Conservation (phyloP, 1,140 invertebrate species). For the Potamilus streckersoni region DNA sequence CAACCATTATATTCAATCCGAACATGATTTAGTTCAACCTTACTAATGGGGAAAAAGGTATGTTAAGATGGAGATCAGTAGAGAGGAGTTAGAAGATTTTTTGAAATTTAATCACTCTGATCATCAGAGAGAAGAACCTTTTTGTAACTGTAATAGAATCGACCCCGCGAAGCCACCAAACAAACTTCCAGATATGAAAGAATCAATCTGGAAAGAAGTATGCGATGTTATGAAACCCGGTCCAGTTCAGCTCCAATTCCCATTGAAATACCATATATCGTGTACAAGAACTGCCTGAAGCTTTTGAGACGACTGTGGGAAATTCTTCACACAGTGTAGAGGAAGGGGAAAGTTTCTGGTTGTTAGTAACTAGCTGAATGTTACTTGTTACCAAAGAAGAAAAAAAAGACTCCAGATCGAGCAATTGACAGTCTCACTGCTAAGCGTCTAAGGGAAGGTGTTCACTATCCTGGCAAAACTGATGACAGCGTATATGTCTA, state of each 20-base stretch:
- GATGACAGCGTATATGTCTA: not conserved
- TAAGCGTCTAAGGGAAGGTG: conserved; percentile 5
- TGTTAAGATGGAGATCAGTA: no score
- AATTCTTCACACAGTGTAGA: conserved; percentile 1
- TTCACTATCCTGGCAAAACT: conserved; percentile 8
- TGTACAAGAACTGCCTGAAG: conserved; percentile 6
- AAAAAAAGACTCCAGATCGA: conserved; percentile 9
- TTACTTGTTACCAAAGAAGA: conserved; percentile 6
- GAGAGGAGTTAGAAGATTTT: no score
- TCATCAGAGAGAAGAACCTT: no score
- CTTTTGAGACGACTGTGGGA: conserved; percentile 1
- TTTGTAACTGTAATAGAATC: no score
- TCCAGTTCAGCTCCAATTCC: conserved; percentile 3
- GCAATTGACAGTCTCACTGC: conserved; percentile 17
- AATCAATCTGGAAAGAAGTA: not conserved
- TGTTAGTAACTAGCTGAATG: not conserved
- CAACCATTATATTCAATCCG: no score
- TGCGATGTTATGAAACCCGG: conserved; percentile 1
- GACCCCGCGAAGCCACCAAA: not conserved
- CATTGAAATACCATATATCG: conserved; percentile 9
- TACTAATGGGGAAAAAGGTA: no score
- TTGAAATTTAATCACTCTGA: no score
- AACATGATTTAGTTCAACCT: no score
- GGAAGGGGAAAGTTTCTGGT: conserved; percentile 1
- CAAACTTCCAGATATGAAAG: not conserved